Evolutionary conservation across 2,888 invertebrate genomes (phyloP), one percentile per base, ranked within the genome.

Genomic region (Caenorhabditis sp.): DNA sequence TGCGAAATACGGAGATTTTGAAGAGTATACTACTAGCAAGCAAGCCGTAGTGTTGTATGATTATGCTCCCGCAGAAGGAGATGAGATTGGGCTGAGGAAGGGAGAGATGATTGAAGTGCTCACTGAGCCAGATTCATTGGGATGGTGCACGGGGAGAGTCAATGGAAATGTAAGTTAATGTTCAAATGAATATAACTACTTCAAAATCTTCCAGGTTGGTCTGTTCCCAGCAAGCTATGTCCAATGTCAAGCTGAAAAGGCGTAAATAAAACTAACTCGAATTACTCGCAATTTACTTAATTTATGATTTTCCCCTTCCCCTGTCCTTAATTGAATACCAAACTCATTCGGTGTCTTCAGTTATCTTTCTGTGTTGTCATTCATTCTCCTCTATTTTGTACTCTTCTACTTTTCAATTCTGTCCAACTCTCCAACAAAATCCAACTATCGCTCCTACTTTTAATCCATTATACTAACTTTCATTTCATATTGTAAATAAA

Each of bases 211-310:
- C 20, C 71, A 80, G 72, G 74, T 80, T n/a, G 90, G 90, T 32
- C 84, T 90, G 5, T 90, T 90, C 82, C 90, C 90, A 9, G 88
- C 88, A 51, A 88, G 87, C 61, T 90, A 89, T 64, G 90, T 90
- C 20, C 87, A 87, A 80, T 82, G 68, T 15, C 47, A 70, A 40
- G 50, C 40, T 18, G 61, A 77, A 15, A 69, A 77, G 40, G 13
- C 62, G n/a, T 77, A 40, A 40, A 13, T 13, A 6, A 47, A 40
- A 24, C 3, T 18, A 47, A 40, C n/a, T 22, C 4, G 37, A 18
- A 24, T 56, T 61, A 24, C 18, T 62, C n/a, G n/a, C n/a, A n/a
- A n/a, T 65, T 26, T 51, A 20, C 2, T 35, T 60, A 37, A 76
- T 60, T 58, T 60, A 67, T 70, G n/a, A 24, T 20, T n/a, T 18